Percentiles rank a stretch among this genome's conserved stretches.
Evolutionary conservation across 1,140 invertebrate species (phyloP).

Genomic region (Ooceraea biroi): DNA sequence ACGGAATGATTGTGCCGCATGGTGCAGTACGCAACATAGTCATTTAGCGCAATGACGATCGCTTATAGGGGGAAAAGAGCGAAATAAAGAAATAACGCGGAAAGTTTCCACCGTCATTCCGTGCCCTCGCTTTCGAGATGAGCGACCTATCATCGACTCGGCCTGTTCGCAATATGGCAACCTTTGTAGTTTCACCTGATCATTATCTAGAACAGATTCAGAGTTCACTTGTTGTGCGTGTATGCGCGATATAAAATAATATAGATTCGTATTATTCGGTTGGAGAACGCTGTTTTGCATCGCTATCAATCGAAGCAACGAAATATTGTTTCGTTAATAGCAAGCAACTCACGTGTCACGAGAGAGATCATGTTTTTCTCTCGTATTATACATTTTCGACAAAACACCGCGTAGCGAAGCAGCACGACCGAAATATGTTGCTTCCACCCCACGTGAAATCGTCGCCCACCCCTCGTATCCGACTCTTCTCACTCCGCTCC

Average conservation of each 20-base stretch:
- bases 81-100: constrained; percentile 32
- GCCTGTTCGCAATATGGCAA: constrained; percentile 34
- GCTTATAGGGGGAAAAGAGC: constrained; percentile 8
- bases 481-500: constrained; percentile 74
- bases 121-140: constrained; percentile 11
- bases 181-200: constrained; percentile 53
- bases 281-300: not conserved
- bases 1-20: constrained; percentile 30
- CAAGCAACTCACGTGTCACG: no score
- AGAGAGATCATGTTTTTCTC: no score
- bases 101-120: constrained; percentile 52
- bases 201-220: constrained; percentile 50
- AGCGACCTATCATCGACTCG: constrained; percentile 69
- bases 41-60: constrained; percentile 52
- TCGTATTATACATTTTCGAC: not conserved
- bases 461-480: constrained; percentile 74
- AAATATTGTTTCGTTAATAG: not conserved
- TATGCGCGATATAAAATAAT: constrained; percentile 43
- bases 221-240: constrained; percentile 57
- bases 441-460: constrained; percentile 74
- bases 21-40: constrained; percentile 1
- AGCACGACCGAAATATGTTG: constrained; percentile 67
- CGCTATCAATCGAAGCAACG: not conserved
- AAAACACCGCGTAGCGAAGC: not conserved
- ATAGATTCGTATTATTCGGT: constrained; percentile 13